Base-by-base conservation (phyloP, 2,888 invertebrate genomes). In the Blera fallax region DNA sequence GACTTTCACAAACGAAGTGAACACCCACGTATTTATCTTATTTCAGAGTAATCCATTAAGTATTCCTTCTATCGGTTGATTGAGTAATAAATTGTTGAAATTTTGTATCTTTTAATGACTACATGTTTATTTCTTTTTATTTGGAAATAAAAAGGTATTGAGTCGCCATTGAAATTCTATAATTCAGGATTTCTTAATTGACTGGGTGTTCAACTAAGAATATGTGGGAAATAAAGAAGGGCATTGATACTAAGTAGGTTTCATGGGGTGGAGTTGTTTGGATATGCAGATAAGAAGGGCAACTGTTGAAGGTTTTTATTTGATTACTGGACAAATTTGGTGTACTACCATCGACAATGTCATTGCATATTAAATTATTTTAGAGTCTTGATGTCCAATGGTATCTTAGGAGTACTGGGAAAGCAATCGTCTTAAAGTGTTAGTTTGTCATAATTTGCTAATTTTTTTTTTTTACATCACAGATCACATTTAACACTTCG, bases 1-100 rank as follows among this genome's bases (percentile, higher is more conserved):
- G 58, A 37, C 58, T 76, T 76, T 67, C 76, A 76, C 65, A 48
- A 50, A 40, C 14, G 37, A 67, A 67, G 29, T 14, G 48, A 48
- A 58, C 67, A 48, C 76, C 76, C 56, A 76, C 76, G 8, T 37
- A 5, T 37, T 27, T 27, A 32, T 24, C 16, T 34, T 21, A 14
- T 40, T 10, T 18, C 29, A 18, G 6, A 14, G 8, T 29, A 18
- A 10, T 11, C 2, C 40, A 52, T 34, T 67, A 10, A 5, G 8
- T 18, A 16, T 67, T 37, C 10, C 40, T 21, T 21, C 34, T 40
- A 50, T 24, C 11, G 24, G 16, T 52, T 3, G 67, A 37, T 52
- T 24, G 52, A 37, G 10, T 67, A 10, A 6, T 27, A 6, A 40
- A 10, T 27, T 52, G 2, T 14, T 34, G 8, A 18, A 18, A 21